Evolutionary conservation across 2,113 vertebrate genomes (phyloP).

Genomic region (Heteronetta atricapilla): DNA sequence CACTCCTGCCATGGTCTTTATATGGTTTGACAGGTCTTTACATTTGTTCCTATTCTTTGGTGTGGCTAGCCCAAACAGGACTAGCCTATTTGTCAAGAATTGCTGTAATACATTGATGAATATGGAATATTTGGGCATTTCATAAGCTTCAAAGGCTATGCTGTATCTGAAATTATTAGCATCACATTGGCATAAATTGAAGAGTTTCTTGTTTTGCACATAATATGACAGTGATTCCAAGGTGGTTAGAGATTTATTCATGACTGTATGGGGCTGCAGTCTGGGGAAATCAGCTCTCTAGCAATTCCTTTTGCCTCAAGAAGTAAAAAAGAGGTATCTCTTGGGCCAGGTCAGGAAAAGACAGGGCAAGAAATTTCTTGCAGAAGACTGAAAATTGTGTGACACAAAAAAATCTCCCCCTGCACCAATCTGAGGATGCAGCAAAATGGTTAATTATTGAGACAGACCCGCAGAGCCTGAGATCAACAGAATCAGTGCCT

Average conservation of each 20-base stretch:
- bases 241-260: not conserved
- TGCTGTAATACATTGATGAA: not conserved
- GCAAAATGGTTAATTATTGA: not conserved
- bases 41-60: not conserved
- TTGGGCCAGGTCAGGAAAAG: not conserved
- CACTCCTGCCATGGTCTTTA: not conserved
- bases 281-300: not conserved
- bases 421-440: not conserved
- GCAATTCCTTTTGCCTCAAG: not conserved
- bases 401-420: not conserved
- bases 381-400: rapidly evolving
- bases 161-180: not conserved
- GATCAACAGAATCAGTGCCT: not conserved
- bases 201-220: not conserved
- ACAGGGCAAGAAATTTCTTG: not conserved
- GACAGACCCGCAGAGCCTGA: not conserved
- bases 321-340: not conserved
- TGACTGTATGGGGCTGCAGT: not conserved
- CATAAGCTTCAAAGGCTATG: not conserved
- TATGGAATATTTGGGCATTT: not conserved
- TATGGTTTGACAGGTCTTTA: not conserved
- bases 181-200: not conserved
- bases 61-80: not conserved
- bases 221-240: not conserved
- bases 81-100: not conserved